Percentiles rank a stretch among this genome's conserved stretches.
These are phyloP conservation scores for Hormiphora californensis DNA, from an alignment of 37 sponge, comb jelly and placozoan species.

Conservation along the genomic window DNA sequence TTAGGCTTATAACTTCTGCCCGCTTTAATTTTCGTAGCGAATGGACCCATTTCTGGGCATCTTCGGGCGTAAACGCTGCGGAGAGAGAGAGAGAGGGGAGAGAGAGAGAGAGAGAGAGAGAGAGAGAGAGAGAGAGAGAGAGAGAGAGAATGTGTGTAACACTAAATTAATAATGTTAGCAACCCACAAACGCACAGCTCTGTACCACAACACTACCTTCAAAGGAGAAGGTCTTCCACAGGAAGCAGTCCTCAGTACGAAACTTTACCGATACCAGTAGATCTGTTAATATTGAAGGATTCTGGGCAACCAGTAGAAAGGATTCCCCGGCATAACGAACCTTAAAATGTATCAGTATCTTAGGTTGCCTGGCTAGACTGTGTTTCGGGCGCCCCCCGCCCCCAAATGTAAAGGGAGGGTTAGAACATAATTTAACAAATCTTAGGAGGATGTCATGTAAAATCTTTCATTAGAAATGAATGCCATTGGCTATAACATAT, in stretches of 20 bases:
- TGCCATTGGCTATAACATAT: too few species aligned
- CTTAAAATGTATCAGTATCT: not conserved
- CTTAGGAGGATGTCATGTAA: not conserved
- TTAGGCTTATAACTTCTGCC: not conserved
- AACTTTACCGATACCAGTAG: not conserved
- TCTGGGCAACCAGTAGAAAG: not conserved
- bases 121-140: too few species aligned
- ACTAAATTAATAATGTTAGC: too few species aligned
- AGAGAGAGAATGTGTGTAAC: too few species aligned
- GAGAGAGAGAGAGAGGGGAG: too few species aligned
- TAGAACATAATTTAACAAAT: not conserved
- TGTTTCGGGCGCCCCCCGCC: not conserved
- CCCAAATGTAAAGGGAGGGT: not conserved
- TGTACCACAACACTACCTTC: not conserved
- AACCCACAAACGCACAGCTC: too few species aligned
- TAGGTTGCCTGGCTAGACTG: not conserved
- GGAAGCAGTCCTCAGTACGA: not conserved
- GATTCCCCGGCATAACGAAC: slow-evolving; percentile 2
- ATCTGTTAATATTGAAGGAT: not conserved
- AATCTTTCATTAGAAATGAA: too few species aligned
- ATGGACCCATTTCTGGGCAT: slow-evolving; percentile 28
- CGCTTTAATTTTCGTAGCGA: not conserved
- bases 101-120: too few species aligned
- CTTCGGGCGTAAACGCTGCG: slow-evolving; percentile 7
- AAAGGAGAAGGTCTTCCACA: slow-evolving; percentile 2